phyloP scores from a whole-genome alignment of 2,797 vertebrate genomes.

The Xiphophorus birchmanni region DNA sequence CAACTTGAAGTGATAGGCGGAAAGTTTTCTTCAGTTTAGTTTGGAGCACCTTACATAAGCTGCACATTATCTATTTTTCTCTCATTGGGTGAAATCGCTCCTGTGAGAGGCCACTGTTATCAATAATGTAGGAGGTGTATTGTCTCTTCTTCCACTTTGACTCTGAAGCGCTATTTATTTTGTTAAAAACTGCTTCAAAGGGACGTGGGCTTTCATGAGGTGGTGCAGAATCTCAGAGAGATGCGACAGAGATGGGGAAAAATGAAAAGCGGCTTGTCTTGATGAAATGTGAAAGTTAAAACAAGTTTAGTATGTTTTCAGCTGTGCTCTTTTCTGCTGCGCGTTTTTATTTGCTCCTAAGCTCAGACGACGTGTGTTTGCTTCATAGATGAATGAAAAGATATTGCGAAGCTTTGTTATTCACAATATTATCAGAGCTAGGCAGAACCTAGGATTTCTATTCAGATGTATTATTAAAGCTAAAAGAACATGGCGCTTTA shows the following conservation, averaged over 20 bases:
- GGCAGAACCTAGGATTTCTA: slow-evolving; percentile 12
- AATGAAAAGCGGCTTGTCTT: not conserved
- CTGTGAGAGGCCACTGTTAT: slow-evolving; percentile 48
- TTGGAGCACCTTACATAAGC: slow-evolving; percentile 66
- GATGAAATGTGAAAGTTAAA: not conserved
- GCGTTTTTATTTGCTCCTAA: not conserved
- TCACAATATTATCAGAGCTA: not conserved
- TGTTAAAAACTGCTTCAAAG: slow-evolving; percentile 24
- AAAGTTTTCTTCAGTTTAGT: slow-evolving; percentile 37
- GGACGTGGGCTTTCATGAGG: slow-evolving; percentile 15
- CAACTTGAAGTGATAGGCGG: slow-evolving; percentile 37
- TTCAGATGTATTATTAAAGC: slow-evolving; percentile 17
- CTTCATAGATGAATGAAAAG: slow-evolving; percentile 12
- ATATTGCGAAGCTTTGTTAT: slow-evolving; percentile 10
- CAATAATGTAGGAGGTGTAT: slow-evolving; percentile 63
- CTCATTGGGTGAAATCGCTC: slow-evolving; percentile 35
- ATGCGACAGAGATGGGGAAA: not conserved
- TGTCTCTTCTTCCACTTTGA: slow-evolving; percentile 44
- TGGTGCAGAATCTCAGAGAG: slow-evolving; percentile 11
- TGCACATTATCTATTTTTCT: slow-evolving; percentile 48
- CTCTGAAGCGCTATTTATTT: slow-evolving; percentile 45
- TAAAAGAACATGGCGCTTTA: slow-evolving; percentile 18
- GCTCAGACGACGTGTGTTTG: not conserved
- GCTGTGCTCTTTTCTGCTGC: not conserved
- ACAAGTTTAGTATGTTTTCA: not conserved